Evolutionary conservation across 2,113 vertebrate genomes (phyloP), one percentile per base, ranked within the genome.

Genomic region (Caretta caretta): DNA sequence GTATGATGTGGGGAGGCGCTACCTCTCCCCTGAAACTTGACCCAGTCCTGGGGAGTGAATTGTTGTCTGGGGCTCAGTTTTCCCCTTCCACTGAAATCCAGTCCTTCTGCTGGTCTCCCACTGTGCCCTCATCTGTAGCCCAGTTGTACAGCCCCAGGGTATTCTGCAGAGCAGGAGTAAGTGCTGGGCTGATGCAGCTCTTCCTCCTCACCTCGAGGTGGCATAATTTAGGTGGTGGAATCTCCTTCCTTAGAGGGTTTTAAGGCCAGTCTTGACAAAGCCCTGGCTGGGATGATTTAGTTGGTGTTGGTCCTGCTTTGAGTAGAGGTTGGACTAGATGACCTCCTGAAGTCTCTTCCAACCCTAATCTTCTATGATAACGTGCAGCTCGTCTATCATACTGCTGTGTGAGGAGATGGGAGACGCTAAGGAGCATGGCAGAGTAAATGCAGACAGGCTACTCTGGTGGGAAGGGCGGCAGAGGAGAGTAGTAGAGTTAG

Each of bases 1-100:
- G 0, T 1, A 9, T 25, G 51, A 6, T 65, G 5, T 65, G 90
- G 69, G 65, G 69, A 25, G 0, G 9, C 9, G 20, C 57, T 89
- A 20, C 35, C 2, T 0, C 27, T 78, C 50, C 56, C 14, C 79
- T 31, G 50, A 49, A 49, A 27, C 50, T 0, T 16, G 0, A 19
- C 2, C 24, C 0, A 8, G 6, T 24, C 90, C 19, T 51, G 4
- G 1, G 29, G 80, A 25, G 12, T 75, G 19, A 2, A 46, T 22
- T 11, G 8, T 25, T 76, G 72, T 13, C 72, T 76, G 20, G 50
- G 35, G 51, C 2, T 75, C 48, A 42, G 72, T 76, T 76, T 76
- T 75, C 16, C 8, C n/a, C 0, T 78, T 42, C 79, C 42, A 16
- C 10, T 14, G 62, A 25, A 10, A 9, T 75, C 8, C 12, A 8